A percentile compares a stretch with the other conserved stretches of the same genome.
These are phyloP conservation scores for Drosophila glabriapex DNA, from an alignment of 2,888 invertebrate genomes.

Conservation along the genomic window DNA sequence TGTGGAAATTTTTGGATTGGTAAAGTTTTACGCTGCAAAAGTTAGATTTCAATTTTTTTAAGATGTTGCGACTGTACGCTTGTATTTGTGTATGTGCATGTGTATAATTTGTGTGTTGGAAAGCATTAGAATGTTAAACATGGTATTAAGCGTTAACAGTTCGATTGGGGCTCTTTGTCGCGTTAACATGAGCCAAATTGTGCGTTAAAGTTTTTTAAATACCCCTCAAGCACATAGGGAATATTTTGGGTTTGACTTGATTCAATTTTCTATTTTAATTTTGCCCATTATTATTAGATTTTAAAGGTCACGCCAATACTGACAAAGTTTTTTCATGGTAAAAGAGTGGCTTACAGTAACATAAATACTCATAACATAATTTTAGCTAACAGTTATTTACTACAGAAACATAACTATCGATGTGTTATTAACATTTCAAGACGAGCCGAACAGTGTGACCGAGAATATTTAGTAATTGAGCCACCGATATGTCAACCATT, in stretches of 20 bases:
- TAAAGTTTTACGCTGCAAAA: slow-evolving; percentile 47
- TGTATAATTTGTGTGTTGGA: slow-evolving; percentile 51
- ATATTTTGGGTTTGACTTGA: not conserved
- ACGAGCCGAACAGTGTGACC: slow-evolving; percentile 32
- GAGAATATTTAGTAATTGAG: not conserved
- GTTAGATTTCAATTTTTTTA: slow-evolving; percentile 57
- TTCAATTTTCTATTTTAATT: not conserved
- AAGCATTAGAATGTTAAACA: slow-evolving; percentile 14
- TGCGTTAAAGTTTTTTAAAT: slow-evolving; percentile 1
- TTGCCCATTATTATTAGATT: not conserved
- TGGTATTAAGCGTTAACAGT: not conserved
- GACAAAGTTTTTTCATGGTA: no score
- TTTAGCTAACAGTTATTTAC: slow-evolving; percentile 4
- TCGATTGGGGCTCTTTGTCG: not conserved
- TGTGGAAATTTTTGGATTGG: slow-evolving; percentile 7
- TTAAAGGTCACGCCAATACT: not conserved
- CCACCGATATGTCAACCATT: slow-evolving; percentile 25
- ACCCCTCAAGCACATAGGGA: not conserved
- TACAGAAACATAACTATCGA: slow-evolving; percentile 18
- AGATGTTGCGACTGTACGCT: slow-evolving; percentile 75
- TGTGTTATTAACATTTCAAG: slow-evolving; percentile 13
- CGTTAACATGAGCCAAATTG: slow-evolving; percentile 9
- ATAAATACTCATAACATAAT: not conserved
- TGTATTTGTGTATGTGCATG: slow-evolving; percentile 66
- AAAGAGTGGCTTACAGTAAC: not conserved